Base-by-base conservation (phyloP, 2,888 invertebrate species). In the Eupsilia transversa region DNA sequence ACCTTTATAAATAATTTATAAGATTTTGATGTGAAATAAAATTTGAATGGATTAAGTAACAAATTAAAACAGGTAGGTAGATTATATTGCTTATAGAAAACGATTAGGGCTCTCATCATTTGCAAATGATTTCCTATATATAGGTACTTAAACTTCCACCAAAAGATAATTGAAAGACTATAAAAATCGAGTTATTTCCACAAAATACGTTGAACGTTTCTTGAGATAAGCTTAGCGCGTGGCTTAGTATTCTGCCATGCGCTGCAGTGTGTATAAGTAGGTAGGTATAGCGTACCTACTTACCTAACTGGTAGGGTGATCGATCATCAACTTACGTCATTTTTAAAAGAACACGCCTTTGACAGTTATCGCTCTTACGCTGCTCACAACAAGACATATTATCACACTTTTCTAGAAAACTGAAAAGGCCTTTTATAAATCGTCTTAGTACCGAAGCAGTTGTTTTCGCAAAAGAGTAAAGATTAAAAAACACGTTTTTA, bases 401-500 rank as follows among this genome's bases (percentile, higher is more conserved):
- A 76, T 70, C 43, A 49, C 14, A 46, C 0, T 52, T 57, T 65
- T 59, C n/a, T 57, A 35, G 12, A 52, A 60, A 61, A 33, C 14
- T 0, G 0, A 57, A 68, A 59, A 33, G 14, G 3, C 10, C 0
- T 52, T 57, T 43, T 49, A 59, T 54, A 73, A 74, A 54, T 59
- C 35, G 14, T 64, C 54, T 64, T 49, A 52, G 23, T 30, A 61
- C 35, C 0, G 68, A 60, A 23, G 54, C 33, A 66, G 17, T 79
- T 83, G 83, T 83, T 82, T 76, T 82, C 23, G 70, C 38, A 35
- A 75, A 72, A 75, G 63, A 74, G 35, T 61, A 67, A 57, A 74
- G 77, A 82, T 79, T 74, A 74, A 72, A 66, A 65, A 59, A 73
- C 74, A 57, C 52, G 70, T 74, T 67, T 72, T 69, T 74, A 77